These are phyloP conservation scores for Procapra przewalskii DNA, from an alignment of 2,113 vertebrate species.

Conservation along the genomic window DNA sequence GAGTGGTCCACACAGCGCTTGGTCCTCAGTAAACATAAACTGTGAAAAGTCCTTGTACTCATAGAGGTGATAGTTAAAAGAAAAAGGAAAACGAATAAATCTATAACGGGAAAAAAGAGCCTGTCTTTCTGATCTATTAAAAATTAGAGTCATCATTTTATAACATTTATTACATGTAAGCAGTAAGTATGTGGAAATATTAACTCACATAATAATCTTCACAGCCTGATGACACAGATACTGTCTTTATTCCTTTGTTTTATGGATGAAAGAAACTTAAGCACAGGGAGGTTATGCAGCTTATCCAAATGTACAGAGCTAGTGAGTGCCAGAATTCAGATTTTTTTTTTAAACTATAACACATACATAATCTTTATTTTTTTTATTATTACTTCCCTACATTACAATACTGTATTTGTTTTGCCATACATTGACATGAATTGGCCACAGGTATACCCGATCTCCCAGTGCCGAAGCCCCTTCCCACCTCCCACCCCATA, in stretches of 20 bases:
- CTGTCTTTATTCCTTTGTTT: not conserved
- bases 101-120: not conserved
- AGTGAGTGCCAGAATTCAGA: not conserved
- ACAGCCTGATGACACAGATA: not conserved
- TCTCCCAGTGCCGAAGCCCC: too few species aligned
- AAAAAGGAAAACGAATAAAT: not conserved
- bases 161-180: not conserved
- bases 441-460: too few species aligned
- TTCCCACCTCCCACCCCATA: too few species aligned
- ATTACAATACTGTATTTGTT: too few species aligned
- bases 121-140: not conserved
- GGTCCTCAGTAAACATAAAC: not conserved
- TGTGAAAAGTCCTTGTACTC: not conserved
- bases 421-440: too few species aligned
- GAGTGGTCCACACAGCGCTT: not conserved
- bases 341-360: too few species aligned
- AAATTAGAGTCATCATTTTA: not conserved
- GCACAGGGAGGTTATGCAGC: not conserved
- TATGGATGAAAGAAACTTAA: not conserved
- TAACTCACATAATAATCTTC: not conserved
- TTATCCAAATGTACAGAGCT: not conserved
- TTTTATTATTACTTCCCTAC: too few species aligned
- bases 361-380: too few species aligned
- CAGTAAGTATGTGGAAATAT: not conserved
- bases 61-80: not conserved